A percentile compares a stretch with the other conserved stretches of the same genome.
Evolutionary conservation across 2,888 invertebrate species (phyloP).

Genomic region (Noctua pronuba): DNA sequence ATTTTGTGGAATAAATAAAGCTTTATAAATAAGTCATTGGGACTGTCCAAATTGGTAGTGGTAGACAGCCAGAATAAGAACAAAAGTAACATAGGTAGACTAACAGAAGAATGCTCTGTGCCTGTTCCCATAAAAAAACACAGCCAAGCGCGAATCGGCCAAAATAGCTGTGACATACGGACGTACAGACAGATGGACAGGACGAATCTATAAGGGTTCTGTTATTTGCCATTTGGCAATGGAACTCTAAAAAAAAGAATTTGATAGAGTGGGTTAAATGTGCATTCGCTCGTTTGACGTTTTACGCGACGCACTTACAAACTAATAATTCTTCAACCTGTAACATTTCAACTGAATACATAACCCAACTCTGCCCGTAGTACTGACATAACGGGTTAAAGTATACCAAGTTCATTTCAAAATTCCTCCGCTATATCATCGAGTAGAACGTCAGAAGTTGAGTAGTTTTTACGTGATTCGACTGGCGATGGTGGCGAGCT

Average conservation of each 20-base stretch:
- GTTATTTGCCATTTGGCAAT: no score
- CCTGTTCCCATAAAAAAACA: not conserved
- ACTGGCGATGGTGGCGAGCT: conserved; percentile 40
- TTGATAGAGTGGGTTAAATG: not conserved
- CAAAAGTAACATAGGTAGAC: not conserved
- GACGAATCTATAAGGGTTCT: no score
- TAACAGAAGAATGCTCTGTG: not conserved
- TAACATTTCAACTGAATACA: not conserved
- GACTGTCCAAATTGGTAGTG: not conserved
- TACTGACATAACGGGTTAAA: conserved; percentile 32
- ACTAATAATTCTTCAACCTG: not conserved
- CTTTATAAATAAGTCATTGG: no score
- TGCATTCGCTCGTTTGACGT: not conserved
- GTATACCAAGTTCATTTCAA: conserved; percentile 50
- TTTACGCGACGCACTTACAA: not conserved
- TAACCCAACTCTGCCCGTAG: conserved; percentile 16
- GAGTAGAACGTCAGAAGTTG: conserved; percentile 42
- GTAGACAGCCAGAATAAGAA: not conserved
- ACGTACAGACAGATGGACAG: no score
- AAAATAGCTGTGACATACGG: no score
- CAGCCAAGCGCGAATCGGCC: not conserved
- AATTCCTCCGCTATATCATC: conserved; percentile 51
- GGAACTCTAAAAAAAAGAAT: no score
- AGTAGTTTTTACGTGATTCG: conserved; percentile 61
- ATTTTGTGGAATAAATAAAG: no score